phyloP scores from a whole-genome alignment of 2,888 invertebrate genomes.

The Chorisops tibialis region DNA sequence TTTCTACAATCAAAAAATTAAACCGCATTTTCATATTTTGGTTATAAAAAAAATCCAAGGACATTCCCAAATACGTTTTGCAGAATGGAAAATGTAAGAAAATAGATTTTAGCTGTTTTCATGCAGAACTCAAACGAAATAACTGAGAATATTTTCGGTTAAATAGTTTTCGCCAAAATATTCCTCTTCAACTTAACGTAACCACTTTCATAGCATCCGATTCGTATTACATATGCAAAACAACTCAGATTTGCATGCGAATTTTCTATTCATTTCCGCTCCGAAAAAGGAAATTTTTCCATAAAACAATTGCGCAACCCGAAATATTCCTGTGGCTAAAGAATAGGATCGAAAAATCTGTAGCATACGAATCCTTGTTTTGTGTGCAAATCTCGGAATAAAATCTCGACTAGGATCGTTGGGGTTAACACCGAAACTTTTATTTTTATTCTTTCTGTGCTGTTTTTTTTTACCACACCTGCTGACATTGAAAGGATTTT shows the following conservation, averaged over 20 bases:
- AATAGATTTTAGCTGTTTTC: no score
- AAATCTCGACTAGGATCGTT: constrained; percentile 5
- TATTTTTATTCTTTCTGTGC: constrained; percentile 8
- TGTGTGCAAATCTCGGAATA: constrained; percentile 10
- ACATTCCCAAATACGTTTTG: no score
- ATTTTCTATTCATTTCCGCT: background rate
- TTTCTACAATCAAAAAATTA: background rate
- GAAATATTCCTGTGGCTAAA: constrained; percentile 12
- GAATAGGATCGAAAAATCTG: constrained; percentile 20
- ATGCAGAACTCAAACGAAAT: background rate
- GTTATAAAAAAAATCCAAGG: no score
- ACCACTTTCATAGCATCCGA: constrained; percentile 2
- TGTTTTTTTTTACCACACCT: background rate
- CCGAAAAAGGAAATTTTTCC: background rate
- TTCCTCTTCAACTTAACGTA: background rate
- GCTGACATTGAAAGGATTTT: no score
- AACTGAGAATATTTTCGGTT: background rate
- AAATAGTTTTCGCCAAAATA: background rate
- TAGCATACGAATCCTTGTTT: background rate
- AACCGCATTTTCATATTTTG: background rate
- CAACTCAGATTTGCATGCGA: constrained; percentile 17
- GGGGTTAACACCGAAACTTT: constrained; percentile 21
- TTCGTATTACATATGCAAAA: constrained; percentile 19
- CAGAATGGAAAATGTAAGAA: no score
- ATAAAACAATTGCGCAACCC: background rate